A percentile compares a stretch with the other conserved stretches of the same genome.
Conservation (phyloP, 2,797 vertebrate genomes). For the Catamblyrhynchus diadema region DNA sequence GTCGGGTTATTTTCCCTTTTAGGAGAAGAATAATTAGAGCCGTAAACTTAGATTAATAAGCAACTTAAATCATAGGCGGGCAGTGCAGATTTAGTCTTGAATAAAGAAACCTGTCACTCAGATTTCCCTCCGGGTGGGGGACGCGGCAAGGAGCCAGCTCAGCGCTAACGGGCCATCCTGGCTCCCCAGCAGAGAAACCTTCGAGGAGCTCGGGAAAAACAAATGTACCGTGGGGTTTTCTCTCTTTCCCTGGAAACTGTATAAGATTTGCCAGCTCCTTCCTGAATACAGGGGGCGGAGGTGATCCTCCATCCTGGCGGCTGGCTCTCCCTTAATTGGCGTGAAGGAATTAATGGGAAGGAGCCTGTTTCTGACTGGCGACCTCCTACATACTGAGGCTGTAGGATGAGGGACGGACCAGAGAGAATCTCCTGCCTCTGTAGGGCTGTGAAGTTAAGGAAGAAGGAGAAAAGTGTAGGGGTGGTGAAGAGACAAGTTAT, state of each 20-base stretch:
- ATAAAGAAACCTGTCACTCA: neutral
- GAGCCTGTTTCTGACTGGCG: neutral
- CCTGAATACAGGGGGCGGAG: neutral
- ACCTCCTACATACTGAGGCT: neutral
- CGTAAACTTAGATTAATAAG: conserved; percentile 55
- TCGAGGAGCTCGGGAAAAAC: neutral
- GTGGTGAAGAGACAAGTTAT: neutral
- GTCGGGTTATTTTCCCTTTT: conserved; percentile 39
- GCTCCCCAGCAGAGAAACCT: neutral
- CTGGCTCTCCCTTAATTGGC: neutral
- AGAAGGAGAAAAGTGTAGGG: neutral
- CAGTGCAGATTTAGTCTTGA: neutral
- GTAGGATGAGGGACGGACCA: neutral
- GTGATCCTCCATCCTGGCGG: neutral
- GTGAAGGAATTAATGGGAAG: neutral
- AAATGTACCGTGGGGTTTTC: neutral
- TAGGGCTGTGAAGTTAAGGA: neutral
- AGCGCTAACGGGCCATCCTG: neutral
- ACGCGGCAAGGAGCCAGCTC: neutral
- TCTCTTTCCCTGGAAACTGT: neutral
- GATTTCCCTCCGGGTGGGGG: neutral
- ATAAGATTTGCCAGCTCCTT: neutral
- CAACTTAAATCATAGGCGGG: conserved; percentile 1
- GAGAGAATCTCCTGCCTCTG: neutral
- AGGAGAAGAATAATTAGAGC: conserved; percentile 49